Conservation (phyloP, 2,797 vertebrate genomes). For the Lithobates pipiens region DNA sequence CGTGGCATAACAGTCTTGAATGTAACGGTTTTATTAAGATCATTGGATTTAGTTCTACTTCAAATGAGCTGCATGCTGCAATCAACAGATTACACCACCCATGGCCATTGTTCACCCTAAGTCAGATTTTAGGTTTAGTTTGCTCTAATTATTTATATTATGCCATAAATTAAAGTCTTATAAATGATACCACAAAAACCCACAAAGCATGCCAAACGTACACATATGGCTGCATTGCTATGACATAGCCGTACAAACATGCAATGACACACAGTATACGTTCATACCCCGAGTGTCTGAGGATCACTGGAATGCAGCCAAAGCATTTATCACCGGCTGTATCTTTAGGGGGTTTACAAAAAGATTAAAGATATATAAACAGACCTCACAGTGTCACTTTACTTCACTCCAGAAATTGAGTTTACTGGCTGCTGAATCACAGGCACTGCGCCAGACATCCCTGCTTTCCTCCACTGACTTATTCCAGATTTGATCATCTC, state of each 20-base stretch:
- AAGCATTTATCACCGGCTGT: slow-evolving; percentile 36
- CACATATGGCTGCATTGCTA: background rate
- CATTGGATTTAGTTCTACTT: too few relatives aligned
- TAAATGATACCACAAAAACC: background rate
- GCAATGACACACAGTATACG: background rate
- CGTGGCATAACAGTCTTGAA: too few relatives aligned
- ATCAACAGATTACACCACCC: too few relatives aligned
- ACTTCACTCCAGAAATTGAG: background rate
- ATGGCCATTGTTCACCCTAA: too few relatives aligned
- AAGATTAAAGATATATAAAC: slow-evolving; percentile 39
- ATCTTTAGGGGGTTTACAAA: slow-evolving; percentile 30
- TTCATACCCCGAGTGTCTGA: background rate
- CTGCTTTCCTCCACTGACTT: background rate
- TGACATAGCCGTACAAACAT: background rate
- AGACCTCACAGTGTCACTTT: slow-evolving; percentile 27
- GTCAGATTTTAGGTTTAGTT: background rate
- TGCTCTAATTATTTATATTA: background rate
- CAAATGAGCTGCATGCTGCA: too few relatives aligned
- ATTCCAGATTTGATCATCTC: slow-evolving; percentile 1
- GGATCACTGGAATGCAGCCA: slow-evolving; percentile 7
- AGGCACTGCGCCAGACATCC: background rate
- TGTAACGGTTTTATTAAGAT: too few relatives aligned
- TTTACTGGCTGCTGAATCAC: background rate
- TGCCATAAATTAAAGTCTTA: background rate
- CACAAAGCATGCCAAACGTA: background rate